Conservation (phyloP, 2,888 invertebrate species). For the Drosophila aldrichi region DNA sequence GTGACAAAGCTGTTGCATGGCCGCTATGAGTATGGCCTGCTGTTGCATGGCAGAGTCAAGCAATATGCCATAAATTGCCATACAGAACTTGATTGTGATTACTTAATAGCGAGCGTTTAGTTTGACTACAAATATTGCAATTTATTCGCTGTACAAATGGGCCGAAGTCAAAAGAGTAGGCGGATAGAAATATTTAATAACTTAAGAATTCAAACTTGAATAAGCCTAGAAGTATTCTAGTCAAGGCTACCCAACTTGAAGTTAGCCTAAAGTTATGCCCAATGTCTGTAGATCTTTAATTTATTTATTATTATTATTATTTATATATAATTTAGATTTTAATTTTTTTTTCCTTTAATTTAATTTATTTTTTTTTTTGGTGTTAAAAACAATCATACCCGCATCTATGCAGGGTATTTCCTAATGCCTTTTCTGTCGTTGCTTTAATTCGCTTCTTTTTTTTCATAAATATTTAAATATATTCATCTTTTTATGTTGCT, state of each 20-base stretch:
- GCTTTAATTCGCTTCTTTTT: neutral
- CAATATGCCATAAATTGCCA: conserved; percentile 36
- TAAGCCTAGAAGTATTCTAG: too few species aligned
- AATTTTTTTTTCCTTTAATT: too few species aligned
- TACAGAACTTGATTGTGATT: conserved; percentile 40
- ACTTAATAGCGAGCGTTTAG: conserved; percentile 22
- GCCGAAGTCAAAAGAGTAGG: neutral
- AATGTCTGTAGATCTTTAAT: neutral
- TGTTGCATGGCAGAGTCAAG: conserved; percentile 39
- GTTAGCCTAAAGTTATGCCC: neutral
- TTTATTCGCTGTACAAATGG: neutral
- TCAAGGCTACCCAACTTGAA: neutral
- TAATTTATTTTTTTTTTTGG: too few species aligned
- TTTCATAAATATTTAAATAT: conserved; percentile 2
- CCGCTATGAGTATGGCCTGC: conserved; percentile 29
- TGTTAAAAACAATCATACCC: too few species aligned
- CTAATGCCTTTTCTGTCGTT: neutral
- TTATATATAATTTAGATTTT: too few species aligned
- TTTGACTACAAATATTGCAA: neutral
- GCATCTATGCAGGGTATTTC: neutral
- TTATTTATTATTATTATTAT: too few species aligned
- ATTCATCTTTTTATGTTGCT: conserved; percentile 6
- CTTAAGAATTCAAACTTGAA: neutral
- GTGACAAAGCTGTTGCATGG: conserved; percentile 27
- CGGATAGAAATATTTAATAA: neutral